Percentiles rank a stretch among this genome's conserved stretches.
Evolutionary conservation across 35 echinoderm and acorn worm species (phyloP).

Genomic region (Ophiothrix spiculata): DNA sequence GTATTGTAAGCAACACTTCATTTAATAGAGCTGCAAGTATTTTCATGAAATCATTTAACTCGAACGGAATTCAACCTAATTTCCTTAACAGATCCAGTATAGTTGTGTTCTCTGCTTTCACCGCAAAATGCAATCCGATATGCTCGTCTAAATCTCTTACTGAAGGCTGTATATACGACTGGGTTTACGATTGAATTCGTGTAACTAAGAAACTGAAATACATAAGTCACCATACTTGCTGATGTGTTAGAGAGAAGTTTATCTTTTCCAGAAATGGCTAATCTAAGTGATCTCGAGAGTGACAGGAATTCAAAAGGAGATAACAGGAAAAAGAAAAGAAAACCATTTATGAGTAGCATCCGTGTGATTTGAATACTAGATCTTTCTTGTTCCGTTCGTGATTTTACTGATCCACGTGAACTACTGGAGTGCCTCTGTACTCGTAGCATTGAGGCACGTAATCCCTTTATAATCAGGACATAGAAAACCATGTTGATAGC

Average conservation of each 20-base stretch:
- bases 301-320: constrained; percentile 1
- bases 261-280: background rate
- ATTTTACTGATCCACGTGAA: background rate
- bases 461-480: background rate
- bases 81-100: no score
- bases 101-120: no score
- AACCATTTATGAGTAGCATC: background rate
- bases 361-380: background rate
- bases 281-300: background rate
- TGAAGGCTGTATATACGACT: constrained; percentile 49
- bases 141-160: constrained; percentile 48
- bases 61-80: no score
- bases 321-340: background rate
- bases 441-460: background rate
- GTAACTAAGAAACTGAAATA: constrained; percentile 28
- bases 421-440: background rate
- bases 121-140: constrained; percentile 6
- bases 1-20: no score
- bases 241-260: background rate
- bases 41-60: no score
- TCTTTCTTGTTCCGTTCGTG: background rate
- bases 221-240: background rate
- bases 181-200: constrained; percentile 60
- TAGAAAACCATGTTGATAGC: background rate
- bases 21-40: no score